Base-by-base conservation (phyloP, 2,113 vertebrate genomes). In the Caranx ignobilis region DNA sequence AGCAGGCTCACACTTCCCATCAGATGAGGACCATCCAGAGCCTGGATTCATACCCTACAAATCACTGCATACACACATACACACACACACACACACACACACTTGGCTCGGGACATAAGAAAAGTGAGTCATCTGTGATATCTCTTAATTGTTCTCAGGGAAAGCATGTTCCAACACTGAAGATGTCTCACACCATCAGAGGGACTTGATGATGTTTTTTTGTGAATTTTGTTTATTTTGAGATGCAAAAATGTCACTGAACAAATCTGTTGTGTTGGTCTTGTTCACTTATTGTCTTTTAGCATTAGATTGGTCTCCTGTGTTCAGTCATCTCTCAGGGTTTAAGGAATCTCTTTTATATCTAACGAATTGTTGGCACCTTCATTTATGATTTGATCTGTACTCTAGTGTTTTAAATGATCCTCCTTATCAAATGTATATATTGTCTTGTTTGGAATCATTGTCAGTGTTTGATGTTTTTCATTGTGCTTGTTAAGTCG, bases 121-220 rank as follows among this genome's bases (percentile, higher is more conserved):
- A 55, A 75, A 63, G 21, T 73, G 86, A 87, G 18, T 90, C 83
- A 82, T 83, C 56, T 63, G 66, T 74, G 75, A 70, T 61, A 6
- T 54, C 79, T 62, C 39, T 48, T 72, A 63, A 80, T 65, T 65
- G 74, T 79, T 81, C 70, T 59, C 74, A 85, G 62, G 5, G 67
- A 61, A 32, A 52, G 56, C 64, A 19, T 66, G 68, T 86, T 82
- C 75, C 65, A 76, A 66, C 50, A 54, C 74, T 48, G 50, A 71
- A 50, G 43, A 71, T 37, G 41, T 70, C 63, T 65, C 32, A 41
- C 75, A 63, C 64, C 56, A 65, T 78, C 57, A 66, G 34, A 75
- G 61, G 60, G 62, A 61, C 61, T 47, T 41, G 43, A 81, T 74
- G 19, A 71, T 75, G 43, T 72, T 78, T 70, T 78, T 41, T 41